phyloP scores from a whole-genome alignment of 2,888 invertebrate species.

The Oithona nana region DNA sequence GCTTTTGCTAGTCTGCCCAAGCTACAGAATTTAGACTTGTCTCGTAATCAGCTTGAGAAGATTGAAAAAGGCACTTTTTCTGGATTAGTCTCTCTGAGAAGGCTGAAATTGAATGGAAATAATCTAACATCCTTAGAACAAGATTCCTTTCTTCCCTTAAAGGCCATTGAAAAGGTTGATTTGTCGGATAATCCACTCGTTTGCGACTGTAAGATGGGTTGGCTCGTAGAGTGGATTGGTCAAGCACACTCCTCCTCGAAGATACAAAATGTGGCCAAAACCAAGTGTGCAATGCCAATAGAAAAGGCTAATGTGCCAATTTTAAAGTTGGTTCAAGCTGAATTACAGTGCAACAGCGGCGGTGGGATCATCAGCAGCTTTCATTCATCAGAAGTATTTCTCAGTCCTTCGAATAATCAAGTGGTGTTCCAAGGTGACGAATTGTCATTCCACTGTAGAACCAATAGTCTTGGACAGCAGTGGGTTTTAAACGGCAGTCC shows the following conservation, averaged over 20 bases:
- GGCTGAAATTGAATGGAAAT: slow-evolving; percentile 12
- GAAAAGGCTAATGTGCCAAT: background rate
- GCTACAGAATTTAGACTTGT: slow-evolving; percentile 5
- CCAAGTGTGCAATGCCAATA: slow-evolving; percentile 2
- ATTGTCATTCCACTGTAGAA: background rate
- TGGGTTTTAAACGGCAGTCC: background rate
- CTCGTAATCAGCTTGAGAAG: background rate
- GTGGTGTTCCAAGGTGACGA: background rate
- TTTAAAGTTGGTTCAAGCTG: background rate
- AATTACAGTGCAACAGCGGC: background rate
- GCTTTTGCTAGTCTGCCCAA: background rate
- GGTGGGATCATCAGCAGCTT: background rate
- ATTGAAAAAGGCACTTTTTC: background rate
- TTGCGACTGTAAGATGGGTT: slow-evolving; percentile 9
- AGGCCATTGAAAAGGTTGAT: too few species aligned
- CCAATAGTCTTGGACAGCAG: too few species aligned
- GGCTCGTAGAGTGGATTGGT: slow-evolving; percentile 1
- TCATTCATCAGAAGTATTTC: background rate
- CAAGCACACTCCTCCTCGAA: background rate
- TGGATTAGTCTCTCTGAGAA: background rate
- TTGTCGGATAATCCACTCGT: slow-evolving; percentile 1
- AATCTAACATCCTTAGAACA: background rate
- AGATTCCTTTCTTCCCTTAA: background rate
- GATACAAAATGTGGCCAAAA: background rate
- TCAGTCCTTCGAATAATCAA: background rate